phyloP scores from a whole-genome alignment of 2,888 invertebrate genomes.

The Platycheirus rosarum region DNA sequence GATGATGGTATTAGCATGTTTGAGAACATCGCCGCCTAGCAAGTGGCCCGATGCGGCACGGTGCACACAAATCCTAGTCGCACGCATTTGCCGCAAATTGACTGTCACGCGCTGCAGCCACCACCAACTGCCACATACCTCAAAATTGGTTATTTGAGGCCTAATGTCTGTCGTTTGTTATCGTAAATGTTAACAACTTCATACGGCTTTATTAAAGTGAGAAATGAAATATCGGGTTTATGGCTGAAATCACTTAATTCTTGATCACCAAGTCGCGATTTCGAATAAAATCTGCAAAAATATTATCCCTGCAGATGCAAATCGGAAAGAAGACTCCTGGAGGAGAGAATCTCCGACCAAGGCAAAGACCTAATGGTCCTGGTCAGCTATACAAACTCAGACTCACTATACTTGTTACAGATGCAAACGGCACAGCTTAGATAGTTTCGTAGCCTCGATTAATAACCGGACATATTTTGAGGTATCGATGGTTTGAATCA shows the following conservation, averaged over 20 bases:
- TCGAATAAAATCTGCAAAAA: constrained; percentile 63
- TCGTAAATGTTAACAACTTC: constrained; percentile 73
- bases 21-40: constrained; percentile 41
- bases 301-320: constrained; percentile 54
- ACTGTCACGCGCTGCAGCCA: constrained; percentile 28
- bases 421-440: constrained; percentile 12
- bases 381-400: not conserved
- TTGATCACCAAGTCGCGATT: constrained; percentile 46
- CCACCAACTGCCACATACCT: constrained; percentile 57
- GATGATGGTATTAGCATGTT: constrained; percentile 56
- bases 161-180: constrained; percentile 69
- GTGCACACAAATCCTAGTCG: constrained; percentile 11
- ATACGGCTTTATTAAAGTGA: constrained; percentile 74
- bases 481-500: constrained; percentile 45
- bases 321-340: constrained; percentile 28
- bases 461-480: constrained; percentile 56
- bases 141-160: constrained; percentile 71
- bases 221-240: constrained; percentile 74
- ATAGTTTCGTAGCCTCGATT: constrained; percentile 45
- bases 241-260: constrained; percentile 74
- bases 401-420: no score
- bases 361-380: not conserved
- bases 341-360: not conserved
- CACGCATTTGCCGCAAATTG: constrained; percentile 49
- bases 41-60: not conserved